A percentile compares a stretch with the other conserved stretches of the same genome.
Evolutionary conservation across 92 coral and sea anemone genomes (phyloP).

Genomic region (Bergia sp.): DNA sequence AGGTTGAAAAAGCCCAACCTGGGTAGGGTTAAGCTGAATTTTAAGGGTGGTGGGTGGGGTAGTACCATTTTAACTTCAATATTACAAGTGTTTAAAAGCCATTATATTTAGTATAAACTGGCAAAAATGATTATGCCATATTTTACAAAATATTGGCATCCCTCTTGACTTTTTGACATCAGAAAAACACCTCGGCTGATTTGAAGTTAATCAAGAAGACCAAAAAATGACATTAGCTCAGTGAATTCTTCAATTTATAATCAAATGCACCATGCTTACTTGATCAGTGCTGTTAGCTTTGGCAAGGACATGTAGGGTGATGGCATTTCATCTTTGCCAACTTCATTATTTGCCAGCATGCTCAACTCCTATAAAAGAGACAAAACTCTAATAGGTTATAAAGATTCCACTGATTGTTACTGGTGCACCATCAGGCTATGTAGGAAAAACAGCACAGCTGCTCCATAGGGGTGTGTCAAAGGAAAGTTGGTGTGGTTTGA

Average conservation of each 20-base stretch:
- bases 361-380: constrained; percentile 74
- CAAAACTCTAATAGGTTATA: not conserved
- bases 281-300: constrained; percentile 90
- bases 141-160: too few relatives aligned
- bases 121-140: not conserved
- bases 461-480: too few relatives aligned
- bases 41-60: too few relatives aligned
- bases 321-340: constrained; percentile 75
- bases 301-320: constrained; percentile 94
- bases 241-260: not conserved
- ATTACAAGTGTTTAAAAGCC: too few relatives aligned
- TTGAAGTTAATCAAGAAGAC: not conserved
- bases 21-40: too few relatives aligned
- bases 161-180: not conserved
- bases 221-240: not conserved
- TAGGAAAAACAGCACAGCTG: not conserved
- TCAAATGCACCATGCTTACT: constrained; percentile 48
- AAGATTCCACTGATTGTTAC: not conserved
- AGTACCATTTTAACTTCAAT: too few relatives aligned
- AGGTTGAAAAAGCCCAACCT: too few relatives aligned
- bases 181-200: not conserved
- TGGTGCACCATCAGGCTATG: not conserved
- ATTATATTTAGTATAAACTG: too few relatives aligned
- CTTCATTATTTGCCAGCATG: constrained; percentile 78
- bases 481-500: too few relatives aligned